These are phyloP conservation scores for Trissolcus basalis DNA, from an alignment of 1,140 invertebrate species.

Conservation along the genomic window DNA sequence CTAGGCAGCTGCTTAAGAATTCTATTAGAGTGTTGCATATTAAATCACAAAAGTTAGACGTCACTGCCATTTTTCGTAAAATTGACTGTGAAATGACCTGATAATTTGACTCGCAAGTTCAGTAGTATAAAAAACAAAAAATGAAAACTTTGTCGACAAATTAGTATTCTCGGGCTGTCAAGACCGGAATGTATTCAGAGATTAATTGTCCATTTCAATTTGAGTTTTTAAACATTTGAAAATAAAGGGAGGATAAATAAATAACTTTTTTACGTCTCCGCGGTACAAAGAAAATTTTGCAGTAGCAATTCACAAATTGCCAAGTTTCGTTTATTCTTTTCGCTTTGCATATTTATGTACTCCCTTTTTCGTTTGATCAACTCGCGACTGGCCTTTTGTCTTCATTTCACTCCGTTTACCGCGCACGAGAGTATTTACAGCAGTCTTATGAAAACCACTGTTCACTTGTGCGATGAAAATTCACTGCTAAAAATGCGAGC, in stretches of 20 bases:
- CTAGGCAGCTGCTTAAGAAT: conserved; percentile 31
- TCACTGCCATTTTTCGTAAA: conserved; percentile 8
- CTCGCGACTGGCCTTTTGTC: conserved; percentile 17
- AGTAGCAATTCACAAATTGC: too few relatives aligned
- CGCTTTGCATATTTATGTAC: conserved; percentile 7
- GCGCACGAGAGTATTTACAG: neutral
- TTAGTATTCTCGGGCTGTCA: too few relatives aligned
- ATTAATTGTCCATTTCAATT: too few relatives aligned
- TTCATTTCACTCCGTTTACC: conserved; percentile 9
- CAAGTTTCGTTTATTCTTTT: neutral
- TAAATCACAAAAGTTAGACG: conserved; percentile 21
- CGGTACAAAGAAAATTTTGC: too few relatives aligned
- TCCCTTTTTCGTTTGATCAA: conserved; percentile 19
- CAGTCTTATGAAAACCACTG: conserved; percentile 24
- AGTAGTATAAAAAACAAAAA: conserved; percentile 7
- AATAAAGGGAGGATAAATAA: too few relatives aligned
- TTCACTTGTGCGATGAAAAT: conserved; percentile 41
- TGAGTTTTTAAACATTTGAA: too few relatives aligned
- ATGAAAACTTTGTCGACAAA: too few relatives aligned
- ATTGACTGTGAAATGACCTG: neutral
- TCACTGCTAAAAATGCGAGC: conserved; percentile 42
- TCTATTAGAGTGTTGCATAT: conserved; percentile 46
- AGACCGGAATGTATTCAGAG: too few relatives aligned
- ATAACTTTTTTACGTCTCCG: too few relatives aligned
- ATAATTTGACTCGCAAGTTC: neutral